Evolutionary conservation across 2,113 vertebrate genomes (phyloP), one percentile per base, ranked within the genome.

Genomic region (Odontophorus gujanensis): DNA sequence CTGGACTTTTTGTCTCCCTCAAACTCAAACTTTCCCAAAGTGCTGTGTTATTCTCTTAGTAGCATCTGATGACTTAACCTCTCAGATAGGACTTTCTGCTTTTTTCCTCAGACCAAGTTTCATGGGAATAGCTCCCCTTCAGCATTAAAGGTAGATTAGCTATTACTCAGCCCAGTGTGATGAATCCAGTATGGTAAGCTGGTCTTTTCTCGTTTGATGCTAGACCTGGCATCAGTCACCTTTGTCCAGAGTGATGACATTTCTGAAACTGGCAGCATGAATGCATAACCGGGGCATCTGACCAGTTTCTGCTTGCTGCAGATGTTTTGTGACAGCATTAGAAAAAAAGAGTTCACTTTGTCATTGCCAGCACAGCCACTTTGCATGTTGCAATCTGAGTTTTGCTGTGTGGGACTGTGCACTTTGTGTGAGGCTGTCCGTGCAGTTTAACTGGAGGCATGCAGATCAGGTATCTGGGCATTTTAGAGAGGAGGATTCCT

Each of bases 61-160:
- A 79, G 67, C 65, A 62, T 72, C 72, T 69, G 28, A n/a, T 43
- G 53, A 63, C 43, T 90, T 81, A 62, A 75, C 77, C 34, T 87
- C 58, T 93, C 78, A 83, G 80, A 81, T 20, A 75, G 86, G 77
- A 85, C 57, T 85, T 68, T 68, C 75, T 90, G 83, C 57, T 47
- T 58, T 82, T 66, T 67, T 12, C 57, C 45, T 87, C 89, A 75
- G 94, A 74, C 86, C 80, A 86, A 82, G 66, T 92, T 83, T 68
- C 58, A 26, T 76, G 61, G 79, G 53, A 83, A 9, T 88, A 78
- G 66, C 66, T 81, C 55, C 66, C 73, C 57, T 87, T 89, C 73
- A 81, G 34, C 74, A 32, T 85, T 87, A 92, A 81, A 91, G 40
- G 30, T 82, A 83, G 72, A 62, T 67, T 87, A 78, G 67, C 47